phyloP scores from a whole-genome alignment of 2,888 invertebrate species.

The Vannuccia rotundouncinata region DNA sequence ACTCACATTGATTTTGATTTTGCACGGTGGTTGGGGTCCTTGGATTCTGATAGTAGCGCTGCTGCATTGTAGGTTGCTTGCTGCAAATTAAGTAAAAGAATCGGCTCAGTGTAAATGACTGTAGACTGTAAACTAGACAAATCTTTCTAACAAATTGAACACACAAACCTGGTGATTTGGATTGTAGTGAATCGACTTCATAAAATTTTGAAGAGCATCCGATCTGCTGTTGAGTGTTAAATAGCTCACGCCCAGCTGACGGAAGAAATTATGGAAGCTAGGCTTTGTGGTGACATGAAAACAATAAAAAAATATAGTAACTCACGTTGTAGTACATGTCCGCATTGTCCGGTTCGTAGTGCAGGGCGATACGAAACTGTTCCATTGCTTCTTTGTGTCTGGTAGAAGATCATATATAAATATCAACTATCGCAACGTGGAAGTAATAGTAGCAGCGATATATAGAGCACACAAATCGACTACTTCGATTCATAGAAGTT shows the following conservation, averaged over 20 bases:
- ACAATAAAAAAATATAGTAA: slow-evolving; percentile 38
- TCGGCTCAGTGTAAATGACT: slow-evolving; percentile 14
- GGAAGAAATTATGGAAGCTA: neutral
- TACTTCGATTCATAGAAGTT: too few species aligned
- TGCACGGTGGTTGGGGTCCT: slow-evolving; percentile 67
- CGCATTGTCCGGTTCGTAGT: slow-evolving; percentile 66
- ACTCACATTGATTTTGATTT: slow-evolving; percentile 31
- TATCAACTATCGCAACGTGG: too few species aligned
- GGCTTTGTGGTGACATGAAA: slow-evolving; percentile 13
- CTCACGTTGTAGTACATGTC: slow-evolving; percentile 57
- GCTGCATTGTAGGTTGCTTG: slow-evolving; percentile 90
- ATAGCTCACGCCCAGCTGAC: slow-evolving; percentile 77
- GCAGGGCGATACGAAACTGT: slow-evolving; percentile 81
- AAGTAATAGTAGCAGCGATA: too few species aligned
- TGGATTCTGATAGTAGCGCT: slow-evolving; percentile 81
- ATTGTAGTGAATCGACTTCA: slow-evolving; percentile 82
- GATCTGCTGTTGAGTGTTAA: slow-evolving; percentile 83
- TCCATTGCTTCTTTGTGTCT: slow-evolving; percentile 85
- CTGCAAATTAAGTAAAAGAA: slow-evolving; percentile 43
- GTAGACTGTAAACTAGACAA: slow-evolving; percentile 17
- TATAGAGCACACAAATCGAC: too few species aligned
- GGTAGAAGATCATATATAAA: slow-evolving; percentile 40
- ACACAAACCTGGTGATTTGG: slow-evolving; percentile 72
- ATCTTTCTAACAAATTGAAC: neutral
- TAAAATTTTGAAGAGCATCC: slow-evolving; percentile 81